These are phyloP conservation scores for Rutpela maculata DNA, from an alignment of 2,888 invertebrate species.

Conservation along the genomic window DNA sequence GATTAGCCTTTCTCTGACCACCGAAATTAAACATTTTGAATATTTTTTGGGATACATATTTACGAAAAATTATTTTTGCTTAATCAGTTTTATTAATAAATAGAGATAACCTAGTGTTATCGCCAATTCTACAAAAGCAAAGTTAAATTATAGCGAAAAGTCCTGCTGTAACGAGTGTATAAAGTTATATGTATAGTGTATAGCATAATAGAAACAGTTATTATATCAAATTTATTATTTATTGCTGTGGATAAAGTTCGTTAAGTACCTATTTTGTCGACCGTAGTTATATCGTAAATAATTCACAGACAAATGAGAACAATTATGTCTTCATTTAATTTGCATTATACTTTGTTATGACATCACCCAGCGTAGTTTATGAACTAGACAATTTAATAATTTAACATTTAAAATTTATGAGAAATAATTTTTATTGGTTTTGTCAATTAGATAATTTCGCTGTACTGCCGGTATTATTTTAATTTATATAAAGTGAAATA, in stretches of 20 bases:
- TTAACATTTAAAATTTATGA: constrained; percentile 48
- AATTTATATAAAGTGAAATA: constrained; percentile 26
- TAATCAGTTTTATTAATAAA: too few relatives aligned
- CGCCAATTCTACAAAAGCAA: too few relatives aligned
- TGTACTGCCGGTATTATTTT: constrained; percentile 44
- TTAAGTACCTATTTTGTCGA: not conserved
- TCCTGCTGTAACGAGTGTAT: too few relatives aligned
- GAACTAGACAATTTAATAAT: constrained; percentile 46
- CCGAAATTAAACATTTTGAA: too few relatives aligned
- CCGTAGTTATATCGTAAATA: not conserved
- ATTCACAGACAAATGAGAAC: constrained; percentile 28
- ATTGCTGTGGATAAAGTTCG: not conserved
- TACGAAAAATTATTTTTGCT: too few relatives aligned
- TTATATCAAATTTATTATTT: not conserved
- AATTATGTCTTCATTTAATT: constrained; percentile 45
- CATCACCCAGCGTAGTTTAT: constrained; percentile 38
- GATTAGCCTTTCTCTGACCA: too few relatives aligned
- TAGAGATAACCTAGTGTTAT: too few relatives aligned
- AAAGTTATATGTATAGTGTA: too few relatives aligned
- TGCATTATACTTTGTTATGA: constrained; percentile 33
- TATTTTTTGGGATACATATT: too few relatives aligned
- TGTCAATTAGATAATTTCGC: constrained; percentile 48
- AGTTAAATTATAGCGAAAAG: too few relatives aligned
- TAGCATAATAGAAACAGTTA: not conserved
- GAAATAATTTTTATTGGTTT: constrained; percentile 49